Conservation (phyloP, 2,888 invertebrate genomes). For the Protonemura montana region DNA sequence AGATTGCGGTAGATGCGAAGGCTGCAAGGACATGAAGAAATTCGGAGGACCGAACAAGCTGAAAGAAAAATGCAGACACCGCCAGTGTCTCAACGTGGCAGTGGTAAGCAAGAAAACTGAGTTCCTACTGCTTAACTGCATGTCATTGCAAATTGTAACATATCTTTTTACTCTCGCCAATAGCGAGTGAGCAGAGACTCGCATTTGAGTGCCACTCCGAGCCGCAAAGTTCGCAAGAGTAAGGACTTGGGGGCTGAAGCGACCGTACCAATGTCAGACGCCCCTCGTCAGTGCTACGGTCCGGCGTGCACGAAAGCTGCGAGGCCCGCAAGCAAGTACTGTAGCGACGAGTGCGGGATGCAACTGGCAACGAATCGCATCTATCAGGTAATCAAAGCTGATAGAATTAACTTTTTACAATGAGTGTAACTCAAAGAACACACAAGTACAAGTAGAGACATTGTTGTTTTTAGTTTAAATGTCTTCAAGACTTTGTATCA, state of each 20-base stretch:
- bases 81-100: constrained; percentile 54
- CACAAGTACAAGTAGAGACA: too few species aligned
- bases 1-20: constrained; percentile 76
- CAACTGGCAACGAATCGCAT: constrained; percentile 86
- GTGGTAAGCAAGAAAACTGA: not conserved
- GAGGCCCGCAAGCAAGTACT: constrained; percentile 86
- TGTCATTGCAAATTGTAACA: not conserved
- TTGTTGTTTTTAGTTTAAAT: too few species aligned
- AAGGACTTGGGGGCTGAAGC: constrained; percentile 52
- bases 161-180: not conserved
- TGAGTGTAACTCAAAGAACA: too few species aligned
- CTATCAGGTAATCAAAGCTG: constrained; percentile 68
- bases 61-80: constrained; percentile 59
- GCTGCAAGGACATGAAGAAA: constrained; percentile 66
- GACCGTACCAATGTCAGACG: constrained; percentile 50
- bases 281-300: constrained; percentile 87
- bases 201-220: not conserved
- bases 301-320: constrained; percentile 85
- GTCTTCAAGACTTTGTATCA: too few species aligned
- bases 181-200: constrained; percentile 38
- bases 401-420: too few species aligned
- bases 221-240: constrained; percentile 49
- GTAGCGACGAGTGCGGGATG: constrained; percentile 90
- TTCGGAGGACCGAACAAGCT: constrained; percentile 62
- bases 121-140: too few species aligned